Conservation (phyloP, 2,113 vertebrate genomes). For the Abramis brama region DNA sequence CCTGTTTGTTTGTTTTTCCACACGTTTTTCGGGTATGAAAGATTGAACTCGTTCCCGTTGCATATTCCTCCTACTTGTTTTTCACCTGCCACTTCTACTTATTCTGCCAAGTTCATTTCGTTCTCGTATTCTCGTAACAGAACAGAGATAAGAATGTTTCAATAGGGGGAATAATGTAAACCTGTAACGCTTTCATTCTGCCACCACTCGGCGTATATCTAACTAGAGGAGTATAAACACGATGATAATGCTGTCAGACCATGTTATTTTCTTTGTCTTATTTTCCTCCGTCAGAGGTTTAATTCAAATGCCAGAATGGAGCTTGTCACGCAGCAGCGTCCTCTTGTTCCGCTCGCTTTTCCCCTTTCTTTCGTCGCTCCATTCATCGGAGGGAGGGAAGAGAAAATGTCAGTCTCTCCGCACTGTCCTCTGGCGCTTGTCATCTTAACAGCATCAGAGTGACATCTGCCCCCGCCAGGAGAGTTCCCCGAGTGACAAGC, state of each 20-base stretch:
- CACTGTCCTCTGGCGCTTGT: slow-evolving; percentile 63
- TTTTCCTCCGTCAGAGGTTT: slow-evolving; percentile 58
- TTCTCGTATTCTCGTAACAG: background rate
- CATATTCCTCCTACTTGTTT: background rate
- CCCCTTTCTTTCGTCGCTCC: slow-evolving; percentile 57
- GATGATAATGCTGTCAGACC: slow-evolving; percentile 58
- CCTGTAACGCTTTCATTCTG: slow-evolving; percentile 38
- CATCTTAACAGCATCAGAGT: slow-evolving; percentile 62
- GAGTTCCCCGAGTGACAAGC: slow-evolving; percentile 58
- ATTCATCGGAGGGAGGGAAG: slow-evolving; percentile 63
- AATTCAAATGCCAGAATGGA: slow-evolving; percentile 66
- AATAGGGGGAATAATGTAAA: slow-evolving; percentile 21
- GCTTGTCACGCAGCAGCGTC: slow-evolving; percentile 57
- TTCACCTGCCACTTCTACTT: background rate
- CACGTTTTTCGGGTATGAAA: background rate
- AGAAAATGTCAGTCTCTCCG: slow-evolving; percentile 63
- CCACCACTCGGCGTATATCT: slow-evolving; percentile 38
- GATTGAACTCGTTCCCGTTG: background rate
- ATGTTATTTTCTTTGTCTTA: slow-evolving; percentile 59
- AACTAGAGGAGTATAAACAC: slow-evolving; percentile 55
- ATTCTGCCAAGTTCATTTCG: background rate
- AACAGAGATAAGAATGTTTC: slow-evolving; percentile 33
- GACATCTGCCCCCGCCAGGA: slow-evolving; percentile 64
- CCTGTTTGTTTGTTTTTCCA: slow-evolving; percentile 18
- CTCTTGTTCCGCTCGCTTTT: slow-evolving; percentile 56